Base-by-base conservation (phyloP, 1,140 invertebrate genomes). In the Stegodyphus dumicola region DNA sequence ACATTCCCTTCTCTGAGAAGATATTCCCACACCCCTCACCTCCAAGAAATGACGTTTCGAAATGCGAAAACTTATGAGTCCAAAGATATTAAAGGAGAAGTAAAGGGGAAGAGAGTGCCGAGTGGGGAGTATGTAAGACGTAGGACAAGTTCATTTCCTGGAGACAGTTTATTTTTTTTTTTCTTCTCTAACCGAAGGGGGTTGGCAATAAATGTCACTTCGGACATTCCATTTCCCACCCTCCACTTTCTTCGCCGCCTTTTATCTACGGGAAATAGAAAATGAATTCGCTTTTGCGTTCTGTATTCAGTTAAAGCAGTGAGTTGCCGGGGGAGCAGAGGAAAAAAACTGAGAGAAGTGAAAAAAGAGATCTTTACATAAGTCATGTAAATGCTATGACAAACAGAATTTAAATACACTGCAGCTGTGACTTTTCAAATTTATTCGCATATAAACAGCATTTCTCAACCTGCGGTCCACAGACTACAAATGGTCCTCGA, bases 111-210 rank as follows among this genome's bases (percentile, higher is more conserved):
- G 49, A 18, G 33, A 71, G 33, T 33, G 33, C 3, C 33, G 33
- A 33, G 33, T 33, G 33, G 33, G 33, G 33, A 33, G 33, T 33
- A 33, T 1, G 69, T 71, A 69, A 78, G 66, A 78, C 53, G 65
- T 78, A 52, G 76, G 65, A 78, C 77, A 69, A 78, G 65, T 52
- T 33, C 77, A 77, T 77, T 77, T 66, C 76, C 60, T 65, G 56
- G 5, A 52, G 64, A 17, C 56, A 66, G 17, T 49, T 77, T 33
- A 56, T 49, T 7, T 67, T 64, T 73, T 73, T 49, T 73, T 6
- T 71, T 7, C 64, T 75, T 17, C 71, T 56, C 54, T 53, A 60
- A 60, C 17, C 17, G 18, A 10, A 75, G 48, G 18, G 48, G 18
- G 6, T 75, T 56, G 7, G 73, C 73, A 75, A 75, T 75, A 75